Percentiles rank a stretch among this genome's conserved stretches.
Conservation (phyloP, 2,797 vertebrate species). For the Phylloscopus collybita region DNA sequence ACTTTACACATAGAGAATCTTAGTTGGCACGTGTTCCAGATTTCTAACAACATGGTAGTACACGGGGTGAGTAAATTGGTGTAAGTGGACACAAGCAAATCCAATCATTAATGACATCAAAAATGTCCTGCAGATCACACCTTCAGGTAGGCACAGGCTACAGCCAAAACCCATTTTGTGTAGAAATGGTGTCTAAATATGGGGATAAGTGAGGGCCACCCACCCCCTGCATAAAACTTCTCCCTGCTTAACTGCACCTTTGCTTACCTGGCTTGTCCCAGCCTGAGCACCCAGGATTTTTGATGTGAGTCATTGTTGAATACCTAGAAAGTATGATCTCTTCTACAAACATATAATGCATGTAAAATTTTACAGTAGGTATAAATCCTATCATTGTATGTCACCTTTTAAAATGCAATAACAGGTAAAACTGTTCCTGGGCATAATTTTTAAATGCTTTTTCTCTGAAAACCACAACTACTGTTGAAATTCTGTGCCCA, state of each 20-base stretch:
- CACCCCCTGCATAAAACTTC: not conserved
- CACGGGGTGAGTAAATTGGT: not conserved
- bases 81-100: not conserved
- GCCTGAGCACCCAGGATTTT: not conserved
- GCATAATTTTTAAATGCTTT: not conserved
- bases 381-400: not conserved
- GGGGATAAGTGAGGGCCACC: accelerated
- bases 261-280: not conserved
- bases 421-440: not conserved
- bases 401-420: not conserved
- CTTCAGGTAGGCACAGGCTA: not conserved
- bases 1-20: not conserved
- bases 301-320: not conserved
- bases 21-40: not conserved
- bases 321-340: not conserved
- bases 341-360: not conserved
- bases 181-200: not conserved
- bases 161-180: not conserved
- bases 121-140: not conserved
- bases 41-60: not conserved
- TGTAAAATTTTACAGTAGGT: not conserved
- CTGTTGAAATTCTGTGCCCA: not conserved
- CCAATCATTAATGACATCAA: not conserved
- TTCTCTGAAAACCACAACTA: not conserved
- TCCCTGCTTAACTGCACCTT: not conserved